phyloP scores from a whole-genome alignment of 2,797 vertebrate species.

The Toxotes lorentzi region DNA sequence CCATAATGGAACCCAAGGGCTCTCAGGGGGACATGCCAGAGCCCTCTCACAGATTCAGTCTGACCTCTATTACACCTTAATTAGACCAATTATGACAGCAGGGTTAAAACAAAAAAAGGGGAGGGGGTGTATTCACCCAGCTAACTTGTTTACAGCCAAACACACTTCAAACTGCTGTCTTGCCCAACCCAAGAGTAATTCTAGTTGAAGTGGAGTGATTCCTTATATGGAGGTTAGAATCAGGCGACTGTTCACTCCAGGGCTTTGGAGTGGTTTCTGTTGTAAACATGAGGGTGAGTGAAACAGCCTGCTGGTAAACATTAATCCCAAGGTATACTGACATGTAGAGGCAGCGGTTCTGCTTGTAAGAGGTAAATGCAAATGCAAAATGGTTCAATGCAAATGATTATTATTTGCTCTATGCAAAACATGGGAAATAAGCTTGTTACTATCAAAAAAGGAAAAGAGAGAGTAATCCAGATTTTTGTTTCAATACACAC shows the following conservation, averaged over 20 bases:
- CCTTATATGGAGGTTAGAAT: slow-evolving; percentile 74
- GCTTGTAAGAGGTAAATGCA: neutral
- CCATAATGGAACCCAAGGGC: slow-evolving; percentile 19
- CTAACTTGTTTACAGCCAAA: slow-evolving; percentile 58
- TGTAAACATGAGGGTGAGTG: slow-evolving; percentile 62
- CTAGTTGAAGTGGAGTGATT: slow-evolving; percentile 34
- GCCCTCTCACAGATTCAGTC: slow-evolving; percentile 12
- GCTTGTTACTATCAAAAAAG: neutral
- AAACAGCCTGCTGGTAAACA: slow-evolving; percentile 56
- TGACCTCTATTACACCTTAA: slow-evolving; percentile 36
- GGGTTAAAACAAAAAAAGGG: slow-evolving; percentile 33
- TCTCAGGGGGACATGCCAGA: slow-evolving; percentile 27
- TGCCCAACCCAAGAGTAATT: slow-evolving; percentile 45
- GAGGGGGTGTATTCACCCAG: slow-evolving; percentile 17
- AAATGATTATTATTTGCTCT: slow-evolving; percentile 22
- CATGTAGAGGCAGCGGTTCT: slow-evolving; percentile 32
- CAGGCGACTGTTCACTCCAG: slow-evolving; percentile 45
- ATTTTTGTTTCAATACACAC: neutral
- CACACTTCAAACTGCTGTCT: slow-evolving; percentile 37
- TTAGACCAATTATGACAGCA: slow-evolving; percentile 51
- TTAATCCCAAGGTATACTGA: slow-evolving; percentile 50
- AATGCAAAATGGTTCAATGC: slow-evolving; percentile 4
- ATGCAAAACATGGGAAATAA: slow-evolving; percentile 16
- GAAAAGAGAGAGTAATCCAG: neutral
- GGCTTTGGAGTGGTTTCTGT: slow-evolving; percentile 64